These are phyloP conservation scores for Gobius niger DNA, from an alignment of 2,113 vertebrate genomes.

Conservation along the genomic window DNA sequence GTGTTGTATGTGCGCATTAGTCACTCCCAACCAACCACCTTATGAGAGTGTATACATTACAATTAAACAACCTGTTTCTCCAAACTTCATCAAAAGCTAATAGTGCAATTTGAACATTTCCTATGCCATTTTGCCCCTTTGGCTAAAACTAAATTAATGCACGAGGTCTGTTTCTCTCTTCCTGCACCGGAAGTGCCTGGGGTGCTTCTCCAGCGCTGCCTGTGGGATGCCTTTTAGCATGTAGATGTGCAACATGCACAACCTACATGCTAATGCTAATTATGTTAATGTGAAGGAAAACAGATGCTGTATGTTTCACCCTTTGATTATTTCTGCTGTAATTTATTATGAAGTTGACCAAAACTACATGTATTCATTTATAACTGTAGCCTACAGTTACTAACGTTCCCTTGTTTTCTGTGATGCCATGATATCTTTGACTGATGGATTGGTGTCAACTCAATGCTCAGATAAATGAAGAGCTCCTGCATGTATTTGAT, in stretches of 20 bases:
- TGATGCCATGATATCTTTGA: background rate
- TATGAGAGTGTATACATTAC: constrained; percentile 9
- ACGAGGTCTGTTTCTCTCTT: constrained; percentile 31
- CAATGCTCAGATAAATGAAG: background rate
- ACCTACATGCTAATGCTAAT: constrained; percentile 70
- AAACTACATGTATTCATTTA: no score
- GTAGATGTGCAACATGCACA: constrained; percentile 69
- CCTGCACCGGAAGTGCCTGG: constrained; percentile 73
- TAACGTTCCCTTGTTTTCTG: background rate
- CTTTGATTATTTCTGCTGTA: no score
- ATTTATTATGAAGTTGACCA: no score
- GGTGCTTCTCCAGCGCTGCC: constrained; percentile 63
- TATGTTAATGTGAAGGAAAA: constrained; percentile 33
- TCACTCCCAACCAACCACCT: constrained; percentile 12
- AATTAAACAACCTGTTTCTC: constrained; percentile 18
- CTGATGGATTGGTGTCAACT: background rate
- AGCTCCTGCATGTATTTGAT: background rate
- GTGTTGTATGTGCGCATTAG: no score
- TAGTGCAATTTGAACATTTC: constrained; percentile 41
- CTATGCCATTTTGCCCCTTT: constrained; percentile 1
- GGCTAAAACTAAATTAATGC: constrained; percentile 4
- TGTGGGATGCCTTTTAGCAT: constrained; percentile 74
- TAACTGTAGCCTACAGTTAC: no score
- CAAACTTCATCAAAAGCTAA: constrained; percentile 18
- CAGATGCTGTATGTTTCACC: no score